These are phyloP conservation scores for Theristicus caerulescens DNA, from an alignment of 2,113 vertebrate species.

Conservation along the genomic window DNA sequence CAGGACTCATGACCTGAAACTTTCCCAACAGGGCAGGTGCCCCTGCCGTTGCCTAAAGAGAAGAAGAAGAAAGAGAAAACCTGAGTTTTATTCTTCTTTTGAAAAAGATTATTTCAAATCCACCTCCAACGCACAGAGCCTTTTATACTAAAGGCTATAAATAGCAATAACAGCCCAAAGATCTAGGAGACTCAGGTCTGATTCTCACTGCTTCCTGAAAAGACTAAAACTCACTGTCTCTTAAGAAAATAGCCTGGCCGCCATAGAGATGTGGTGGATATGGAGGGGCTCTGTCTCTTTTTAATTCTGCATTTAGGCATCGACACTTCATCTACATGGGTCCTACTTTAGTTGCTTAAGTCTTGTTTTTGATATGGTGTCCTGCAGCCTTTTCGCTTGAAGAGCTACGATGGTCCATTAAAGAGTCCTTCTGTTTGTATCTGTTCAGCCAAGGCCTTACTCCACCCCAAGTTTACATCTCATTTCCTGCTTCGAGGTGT, in stretches of 20 bases:
- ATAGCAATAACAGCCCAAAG: background rate
- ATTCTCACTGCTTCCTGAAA: background rate
- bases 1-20: background rate
- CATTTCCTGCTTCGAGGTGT: background rate
- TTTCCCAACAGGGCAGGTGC: background rate
- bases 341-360: background rate
- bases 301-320: background rate
- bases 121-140: background rate
- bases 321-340: fast-evolving
- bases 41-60: background rate
- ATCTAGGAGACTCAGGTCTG: background rate
- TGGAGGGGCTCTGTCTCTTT: background rate
- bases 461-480: background rate
- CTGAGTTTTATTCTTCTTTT: background rate
- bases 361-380: fast-evolving
- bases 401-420: background rate
- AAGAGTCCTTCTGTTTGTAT: background rate
- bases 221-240: background rate
- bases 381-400: background rate
- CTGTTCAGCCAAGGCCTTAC: background rate
- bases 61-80: background rate
- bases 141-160: background rate
- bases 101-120: background rate
- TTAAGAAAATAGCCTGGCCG: background rate
- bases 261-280: background rate